Conservation (phyloP, 2,888 invertebrate genomes). For the Agrilus cyanescens region DNA sequence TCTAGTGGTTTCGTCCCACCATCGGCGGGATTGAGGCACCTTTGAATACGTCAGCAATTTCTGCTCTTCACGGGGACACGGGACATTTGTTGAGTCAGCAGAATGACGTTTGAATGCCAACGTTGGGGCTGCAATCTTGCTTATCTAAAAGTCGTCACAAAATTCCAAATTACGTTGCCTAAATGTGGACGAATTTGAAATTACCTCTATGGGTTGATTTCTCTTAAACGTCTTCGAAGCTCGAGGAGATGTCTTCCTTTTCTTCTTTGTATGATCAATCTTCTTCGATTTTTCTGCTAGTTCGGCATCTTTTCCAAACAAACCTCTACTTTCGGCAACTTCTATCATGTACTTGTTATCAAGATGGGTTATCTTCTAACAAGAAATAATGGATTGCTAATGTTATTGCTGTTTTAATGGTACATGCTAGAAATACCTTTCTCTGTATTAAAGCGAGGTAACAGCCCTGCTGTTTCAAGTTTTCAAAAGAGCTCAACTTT, state of each 20-base stretch:
- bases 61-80: background rate
- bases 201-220: conserved; percentile 27
- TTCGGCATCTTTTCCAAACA: conserved; percentile 44
- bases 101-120: conserved; percentile 48
- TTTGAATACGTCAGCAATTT: conserved; percentile 12
- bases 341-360: conserved; percentile 76
- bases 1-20: conserved; percentile 33
- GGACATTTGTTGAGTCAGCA: conserved; percentile 21
- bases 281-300: conserved; percentile 33
- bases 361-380: conserved; percentile 57
- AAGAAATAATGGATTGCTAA: conserved; percentile 2
- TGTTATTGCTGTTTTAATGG: background rate
- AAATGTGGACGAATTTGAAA: background rate
- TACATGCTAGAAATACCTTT: conserved; percentile 37
- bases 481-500: conserved; percentile 38
- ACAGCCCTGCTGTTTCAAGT: conserved; percentile 45
- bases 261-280: conserved; percentile 30
- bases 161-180: background rate
- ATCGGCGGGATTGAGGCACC: conserved; percentile 25
- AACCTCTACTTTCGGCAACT: conserved; percentile 67
- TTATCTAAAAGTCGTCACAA: conserved; percentile 6
- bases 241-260: conserved; percentile 25
- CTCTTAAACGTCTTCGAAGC: conserved; percentile 20
- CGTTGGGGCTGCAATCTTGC: conserved; percentile 49
- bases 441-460: conserved; percentile 55